Conservation (phyloP, 2,113 vertebrate genomes). For the Seriola rivoliana region DNA sequence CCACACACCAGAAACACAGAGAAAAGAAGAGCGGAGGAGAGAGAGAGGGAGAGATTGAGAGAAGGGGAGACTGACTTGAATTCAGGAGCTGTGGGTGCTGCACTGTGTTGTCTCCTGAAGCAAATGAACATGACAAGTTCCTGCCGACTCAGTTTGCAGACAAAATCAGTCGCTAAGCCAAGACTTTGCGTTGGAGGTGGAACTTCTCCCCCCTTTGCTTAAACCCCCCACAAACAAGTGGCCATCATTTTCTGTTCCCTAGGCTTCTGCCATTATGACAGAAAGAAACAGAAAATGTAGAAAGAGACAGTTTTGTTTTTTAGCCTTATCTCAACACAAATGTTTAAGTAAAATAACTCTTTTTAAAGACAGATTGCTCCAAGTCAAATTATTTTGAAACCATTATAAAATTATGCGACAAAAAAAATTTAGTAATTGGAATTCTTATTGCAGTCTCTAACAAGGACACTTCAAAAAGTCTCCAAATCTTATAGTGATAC, state of each 20-base stretch:
- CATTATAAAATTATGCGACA: not conserved
- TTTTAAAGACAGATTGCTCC: slow-evolving; percentile 5
- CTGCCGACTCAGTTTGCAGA: slow-evolving; percentile 55
- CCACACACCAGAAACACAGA: slow-evolving; percentile 40
- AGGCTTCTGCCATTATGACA: not conserved
- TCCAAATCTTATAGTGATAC: not conserved
- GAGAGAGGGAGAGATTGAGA: not conserved
- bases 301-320: not conserved
- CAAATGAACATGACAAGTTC: slow-evolving; percentile 67
- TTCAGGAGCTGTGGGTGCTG: slow-evolving; percentile 40
- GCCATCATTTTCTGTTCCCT: slow-evolving; percentile 32
- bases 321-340: slow-evolving; percentile 13
- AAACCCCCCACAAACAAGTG: slow-evolving; percentile 39
- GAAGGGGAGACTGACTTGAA: slow-evolving; percentile 5
- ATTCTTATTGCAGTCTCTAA: not conserved
- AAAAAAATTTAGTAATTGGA: not conserved
- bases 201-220: slow-evolving; percentile 3
- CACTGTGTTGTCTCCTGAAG: slow-evolving; percentile 48
- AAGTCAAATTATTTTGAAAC: slow-evolving; percentile 3
- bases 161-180: slow-evolving; percentile 41
- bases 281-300: slow-evolving; percentile 16
- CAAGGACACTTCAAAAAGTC: not conserved
- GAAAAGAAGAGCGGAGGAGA: slow-evolving; percentile 6
- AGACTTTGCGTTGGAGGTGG: slow-evolving; percentile 28
- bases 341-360: not conserved